Evolutionary conservation across 1,140 invertebrate genomes (phyloP).

Genomic region (Tetramorium parvispinum): DNA sequence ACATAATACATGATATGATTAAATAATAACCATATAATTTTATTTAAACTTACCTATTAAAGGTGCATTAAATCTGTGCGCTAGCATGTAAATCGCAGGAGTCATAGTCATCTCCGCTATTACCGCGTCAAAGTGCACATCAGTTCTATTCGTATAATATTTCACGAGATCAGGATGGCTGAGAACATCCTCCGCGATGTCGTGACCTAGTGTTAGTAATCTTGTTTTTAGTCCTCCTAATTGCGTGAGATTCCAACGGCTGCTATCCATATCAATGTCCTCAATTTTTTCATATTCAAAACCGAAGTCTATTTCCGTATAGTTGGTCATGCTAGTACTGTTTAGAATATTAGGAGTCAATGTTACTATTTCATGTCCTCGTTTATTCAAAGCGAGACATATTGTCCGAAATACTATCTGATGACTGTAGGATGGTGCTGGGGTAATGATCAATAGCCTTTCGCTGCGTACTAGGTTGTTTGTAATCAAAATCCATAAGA

Average conservation of each 20-base stretch:
- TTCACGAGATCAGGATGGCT: conserved; percentile 61
- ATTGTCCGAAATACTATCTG: conserved; percentile 85
- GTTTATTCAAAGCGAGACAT: conserved; percentile 77
- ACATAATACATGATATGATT: not conserved
- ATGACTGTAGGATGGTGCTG: conserved; percentile 86
- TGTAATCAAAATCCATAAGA: conserved; percentile 19
- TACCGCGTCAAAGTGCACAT: conserved; percentile 72
- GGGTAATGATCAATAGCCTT: conserved; percentile 85
- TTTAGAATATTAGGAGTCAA: conserved; percentile 79
- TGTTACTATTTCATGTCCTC: conserved; percentile 85
- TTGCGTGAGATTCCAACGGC: conserved; percentile 1
- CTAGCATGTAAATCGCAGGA: conserved; percentile 57
- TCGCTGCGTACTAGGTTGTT: conserved; percentile 60
- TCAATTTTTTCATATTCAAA: not conserved
- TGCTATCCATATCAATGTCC: conserved; percentile 19
- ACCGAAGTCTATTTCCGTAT: conserved; percentile 70
- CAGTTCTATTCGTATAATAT: conserved; percentile 62
- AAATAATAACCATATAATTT: not conserved
- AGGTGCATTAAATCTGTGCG: conserved; percentile 71
- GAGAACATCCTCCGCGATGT: conserved; percentile 32
- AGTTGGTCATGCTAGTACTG: conserved; percentile 69
- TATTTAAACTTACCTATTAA: conserved; percentile 69
- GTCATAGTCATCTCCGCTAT: conserved; percentile 67
- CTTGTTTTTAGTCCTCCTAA: conserved; percentile 35
- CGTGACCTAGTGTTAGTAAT: not conserved